phyloP scores from a whole-genome alignment of 2,113 vertebrate genomes.

The Phalacrocorax pelagicus region DNA sequence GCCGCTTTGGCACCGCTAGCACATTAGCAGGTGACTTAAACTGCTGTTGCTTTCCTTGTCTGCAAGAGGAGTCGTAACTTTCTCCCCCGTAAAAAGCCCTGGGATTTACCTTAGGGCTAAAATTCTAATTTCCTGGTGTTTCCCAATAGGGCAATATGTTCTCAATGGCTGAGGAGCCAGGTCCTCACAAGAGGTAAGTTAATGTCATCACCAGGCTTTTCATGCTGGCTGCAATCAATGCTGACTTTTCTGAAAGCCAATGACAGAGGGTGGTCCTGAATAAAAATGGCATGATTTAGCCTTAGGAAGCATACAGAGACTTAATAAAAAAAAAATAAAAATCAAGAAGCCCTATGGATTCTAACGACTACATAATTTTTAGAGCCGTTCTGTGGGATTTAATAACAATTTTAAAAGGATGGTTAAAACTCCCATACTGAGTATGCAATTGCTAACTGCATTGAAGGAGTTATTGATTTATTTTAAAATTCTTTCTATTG shows the following conservation, averaged over 20 bases:
- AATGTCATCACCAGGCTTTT: background rate
- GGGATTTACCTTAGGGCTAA: background rate
- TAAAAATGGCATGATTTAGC: background rate
- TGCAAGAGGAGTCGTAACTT: background rate
- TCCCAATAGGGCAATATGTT: background rate
- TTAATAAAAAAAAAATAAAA: background rate
- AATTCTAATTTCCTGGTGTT: background rate
- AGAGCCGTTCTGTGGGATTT: background rate
- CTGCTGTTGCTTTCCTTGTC: background rate
- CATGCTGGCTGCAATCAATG: background rate
- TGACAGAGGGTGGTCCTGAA: background rate
- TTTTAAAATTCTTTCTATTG: background rate
- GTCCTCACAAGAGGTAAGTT: background rate
- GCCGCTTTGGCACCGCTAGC: background rate
- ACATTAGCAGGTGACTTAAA: background rate
- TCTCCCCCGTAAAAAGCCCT: background rate
- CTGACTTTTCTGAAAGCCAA: background rate
- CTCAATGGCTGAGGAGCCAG: background rate
- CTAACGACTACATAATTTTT: background rate
- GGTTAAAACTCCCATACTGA: background rate
- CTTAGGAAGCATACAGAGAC: background rate
- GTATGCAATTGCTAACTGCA: background rate
- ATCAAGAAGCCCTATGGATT: background rate
- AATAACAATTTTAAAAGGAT: background rate
- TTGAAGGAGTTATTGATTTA: background rate